These are phyloP conservation scores for Percopsis transmontana DNA, from an alignment of 2,113 vertebrate genomes.

Conservation along the genomic window DNA sequence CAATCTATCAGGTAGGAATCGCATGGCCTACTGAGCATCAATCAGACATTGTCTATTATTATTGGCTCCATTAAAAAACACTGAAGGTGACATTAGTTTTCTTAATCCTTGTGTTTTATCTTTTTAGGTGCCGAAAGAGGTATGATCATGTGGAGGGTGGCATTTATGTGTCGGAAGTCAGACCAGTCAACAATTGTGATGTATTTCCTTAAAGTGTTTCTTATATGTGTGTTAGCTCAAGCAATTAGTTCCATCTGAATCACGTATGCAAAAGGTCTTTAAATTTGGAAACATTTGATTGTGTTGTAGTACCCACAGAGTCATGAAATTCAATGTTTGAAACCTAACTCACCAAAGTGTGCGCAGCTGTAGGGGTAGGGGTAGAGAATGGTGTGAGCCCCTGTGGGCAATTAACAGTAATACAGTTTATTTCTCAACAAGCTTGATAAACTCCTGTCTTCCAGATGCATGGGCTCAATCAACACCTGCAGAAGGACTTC, in stretches of 20 bases:
- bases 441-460: neutral
- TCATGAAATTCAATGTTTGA: too few species aligned
- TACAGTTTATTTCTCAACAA: too few species aligned
- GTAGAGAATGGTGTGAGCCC: too few species aligned
- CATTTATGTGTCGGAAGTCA: slow-evolving; percentile 1
- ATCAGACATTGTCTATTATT: neutral
- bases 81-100: neutral
- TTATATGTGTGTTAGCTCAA: slow-evolving; percentile 14
- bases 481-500: slow-evolving; percentile 93
- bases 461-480: slow-evolving; percentile 87
- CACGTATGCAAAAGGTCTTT: too few species aligned
- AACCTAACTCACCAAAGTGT: too few species aligned
- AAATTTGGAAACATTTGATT: too few species aligned
- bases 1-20: slow-evolving; percentile 90
- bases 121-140: slow-evolving; percentile 87
- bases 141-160: slow-evolving; percentile 57
- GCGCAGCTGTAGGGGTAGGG: too few species aligned
- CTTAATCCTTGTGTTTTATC: slow-evolving; percentile 27
- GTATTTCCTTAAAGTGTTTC: slow-evolving; percentile 4
- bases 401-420: too few species aligned
- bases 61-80: neutral
- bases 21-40: neutral
- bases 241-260: neutral
- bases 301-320: too few species aligned
- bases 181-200: neutral